Evolutionary conservation across 2,113 vertebrate species (phyloP).

Genomic region (Paedocypris sp.): DNA sequence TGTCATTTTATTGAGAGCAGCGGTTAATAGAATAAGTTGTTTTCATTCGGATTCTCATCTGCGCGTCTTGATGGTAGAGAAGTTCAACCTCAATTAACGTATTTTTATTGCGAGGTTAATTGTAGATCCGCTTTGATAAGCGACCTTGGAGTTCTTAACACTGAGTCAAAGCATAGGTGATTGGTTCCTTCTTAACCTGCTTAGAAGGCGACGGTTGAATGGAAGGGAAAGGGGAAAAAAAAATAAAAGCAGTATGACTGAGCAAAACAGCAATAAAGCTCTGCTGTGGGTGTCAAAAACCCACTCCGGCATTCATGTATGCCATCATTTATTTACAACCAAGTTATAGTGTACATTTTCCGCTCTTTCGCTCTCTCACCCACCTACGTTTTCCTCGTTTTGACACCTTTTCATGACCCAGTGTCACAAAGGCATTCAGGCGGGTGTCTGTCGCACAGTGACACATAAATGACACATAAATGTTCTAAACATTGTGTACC

Average conservation of each 20-base stretch:
- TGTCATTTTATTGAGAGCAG: background rate
- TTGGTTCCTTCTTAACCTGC: background rate
- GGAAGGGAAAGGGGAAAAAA: background rate
- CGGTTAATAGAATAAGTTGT: background rate
- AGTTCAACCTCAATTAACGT: background rate
- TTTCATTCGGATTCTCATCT: background rate
- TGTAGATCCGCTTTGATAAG: background rate
- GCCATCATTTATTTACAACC: slow-evolving; percentile 21
- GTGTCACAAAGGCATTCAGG: too few relatives aligned
- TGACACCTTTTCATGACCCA: background rate
- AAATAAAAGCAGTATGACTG: background rate
- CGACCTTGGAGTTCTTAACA: background rate
- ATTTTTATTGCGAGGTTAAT: background rate
- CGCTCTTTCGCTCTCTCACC: slow-evolving; percentile 35
- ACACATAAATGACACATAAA: too few relatives aligned
- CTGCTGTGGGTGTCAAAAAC: slow-evolving; percentile 8
- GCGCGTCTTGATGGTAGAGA: background rate
- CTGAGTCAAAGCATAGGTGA: background rate
- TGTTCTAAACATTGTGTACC: too few relatives aligned
- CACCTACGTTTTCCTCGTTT: background rate
- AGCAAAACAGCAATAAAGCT: background rate
- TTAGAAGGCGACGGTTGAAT: too few relatives aligned
- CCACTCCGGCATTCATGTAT: slow-evolving; percentile 8
- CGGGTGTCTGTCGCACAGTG: too few relatives aligned
- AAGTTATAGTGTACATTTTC: slow-evolving; percentile 31